Percentiles rank a stretch among this genome's conserved stretches.
phyloP scores from a whole-genome alignment of 2,113 vertebrate genomes.

The Scatophagus argus region DNA sequence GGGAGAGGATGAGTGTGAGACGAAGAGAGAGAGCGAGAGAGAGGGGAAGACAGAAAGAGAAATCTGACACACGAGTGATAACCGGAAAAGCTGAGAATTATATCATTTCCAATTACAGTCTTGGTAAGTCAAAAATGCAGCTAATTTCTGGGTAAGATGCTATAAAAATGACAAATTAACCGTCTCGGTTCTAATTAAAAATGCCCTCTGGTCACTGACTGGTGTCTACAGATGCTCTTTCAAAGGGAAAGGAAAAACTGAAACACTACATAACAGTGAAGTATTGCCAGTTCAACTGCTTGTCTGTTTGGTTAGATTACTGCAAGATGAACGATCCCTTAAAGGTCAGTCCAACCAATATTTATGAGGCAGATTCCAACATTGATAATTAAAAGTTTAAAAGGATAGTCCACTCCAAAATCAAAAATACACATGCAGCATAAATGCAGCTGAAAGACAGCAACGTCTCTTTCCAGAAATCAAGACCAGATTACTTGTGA shows the following conservation, averaged over 20 bases:
- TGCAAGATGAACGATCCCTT: conserved; percentile 3
- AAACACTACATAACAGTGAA: not conserved
- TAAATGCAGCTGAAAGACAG: too few relatives aligned
- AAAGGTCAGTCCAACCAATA: not conserved
- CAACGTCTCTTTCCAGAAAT: too few relatives aligned
- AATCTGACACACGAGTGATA: conserved; percentile 54
- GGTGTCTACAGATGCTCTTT: conserved; percentile 25
- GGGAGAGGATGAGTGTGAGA: conserved; percentile 13
- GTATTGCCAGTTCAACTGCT: not conserved
- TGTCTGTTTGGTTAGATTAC: not conserved
- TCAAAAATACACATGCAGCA: too few relatives aligned
- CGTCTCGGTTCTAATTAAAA: conserved; percentile 44
- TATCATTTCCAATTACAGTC: conserved; percentile 46
- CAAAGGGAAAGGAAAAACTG: not conserved
- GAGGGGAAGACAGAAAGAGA: conserved; percentile 8
- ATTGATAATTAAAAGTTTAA: not conserved
- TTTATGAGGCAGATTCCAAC: too few relatives aligned
- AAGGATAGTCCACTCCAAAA: too few relatives aligned
- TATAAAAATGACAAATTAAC: conserved; percentile 45
- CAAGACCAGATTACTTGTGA: too few relatives aligned
- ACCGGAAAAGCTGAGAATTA: conserved; percentile 45
- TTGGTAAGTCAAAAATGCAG: conserved; percentile 20
- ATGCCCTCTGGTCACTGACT: conserved; percentile 25
- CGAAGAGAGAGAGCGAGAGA: conserved; percentile 8
- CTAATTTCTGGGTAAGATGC: conserved; percentile 19